Evolutionary conservation across 2,113 vertebrate species (phyloP).

Genomic region (Clupea harengus): DNA sequence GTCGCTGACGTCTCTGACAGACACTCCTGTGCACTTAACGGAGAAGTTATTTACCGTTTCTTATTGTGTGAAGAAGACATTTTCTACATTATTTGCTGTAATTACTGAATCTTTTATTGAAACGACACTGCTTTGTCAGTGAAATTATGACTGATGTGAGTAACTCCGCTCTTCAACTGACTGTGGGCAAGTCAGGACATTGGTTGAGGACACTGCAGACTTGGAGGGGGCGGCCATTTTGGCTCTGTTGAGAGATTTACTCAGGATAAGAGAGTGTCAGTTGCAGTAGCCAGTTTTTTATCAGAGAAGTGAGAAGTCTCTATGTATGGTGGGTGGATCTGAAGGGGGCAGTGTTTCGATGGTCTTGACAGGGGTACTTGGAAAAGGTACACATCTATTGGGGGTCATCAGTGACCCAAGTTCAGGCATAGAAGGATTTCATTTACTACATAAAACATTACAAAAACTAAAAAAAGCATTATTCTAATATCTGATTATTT

Average conservation of each 20-base stretch:
- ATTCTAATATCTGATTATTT: conserved; percentile 23
- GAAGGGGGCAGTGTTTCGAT: background rate
- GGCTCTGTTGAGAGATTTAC: background rate
- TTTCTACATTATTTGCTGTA: conserved; percentile 6
- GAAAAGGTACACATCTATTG: background rate
- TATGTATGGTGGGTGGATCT: background rate
- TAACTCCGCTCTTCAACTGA: background rate
- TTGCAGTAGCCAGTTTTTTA: background rate
- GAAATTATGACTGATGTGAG: background rate
- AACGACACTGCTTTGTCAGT: background rate
- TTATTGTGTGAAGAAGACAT: background rate
- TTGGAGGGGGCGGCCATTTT: background rate
- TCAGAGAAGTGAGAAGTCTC: background rate
- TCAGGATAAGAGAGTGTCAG: conserved; percentile 13
- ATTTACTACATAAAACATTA: background rate
- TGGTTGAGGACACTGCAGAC: background rate
- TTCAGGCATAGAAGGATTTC: conserved; percentile 1
- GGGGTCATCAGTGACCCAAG: background rate
- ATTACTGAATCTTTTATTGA: background rate
- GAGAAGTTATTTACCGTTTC: background rate
- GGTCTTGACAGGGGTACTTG: background rate
- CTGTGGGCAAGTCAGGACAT: conserved; percentile 1
- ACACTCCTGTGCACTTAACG: background rate
- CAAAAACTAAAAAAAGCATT: conserved; percentile 8
- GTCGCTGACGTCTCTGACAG: background rate